Evolutionary conservation across 2,113 vertebrate genomes (phyloP).

Genomic region (Semicossyphus pulcher): DNA sequence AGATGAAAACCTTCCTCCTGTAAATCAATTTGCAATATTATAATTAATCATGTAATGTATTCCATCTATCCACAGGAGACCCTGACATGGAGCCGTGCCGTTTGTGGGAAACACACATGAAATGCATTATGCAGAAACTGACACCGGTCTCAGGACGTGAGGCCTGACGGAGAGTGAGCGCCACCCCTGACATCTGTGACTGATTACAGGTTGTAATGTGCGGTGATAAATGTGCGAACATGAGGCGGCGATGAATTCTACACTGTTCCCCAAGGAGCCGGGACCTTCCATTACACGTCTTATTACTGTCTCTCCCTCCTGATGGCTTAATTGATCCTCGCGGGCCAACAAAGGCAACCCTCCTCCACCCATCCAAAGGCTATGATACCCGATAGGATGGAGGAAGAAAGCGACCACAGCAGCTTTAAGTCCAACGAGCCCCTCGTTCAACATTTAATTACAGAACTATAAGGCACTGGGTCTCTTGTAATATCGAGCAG

Average conservation of each 20-base stretch:
- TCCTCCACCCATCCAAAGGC: conserved; percentile 39
- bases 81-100: not conserved
- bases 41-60: not conserved
- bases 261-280: conserved; percentile 57
- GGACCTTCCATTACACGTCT: conserved; percentile 67
- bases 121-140: conserved; percentile 25
- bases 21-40: not conserved
- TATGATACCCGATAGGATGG: conserved; percentile 47
- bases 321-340: conserved; percentile 78
- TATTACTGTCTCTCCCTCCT: conserved; percentile 66
- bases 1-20: not conserved
- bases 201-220: conserved; percentile 75
- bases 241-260: conserved; percentile 71
- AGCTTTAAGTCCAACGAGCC: conserved; percentile 52
- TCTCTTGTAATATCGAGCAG: conserved; percentile 35
- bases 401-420: not conserved
- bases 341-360: conserved; percentile 48
- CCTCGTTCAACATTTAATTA: conserved; percentile 68
- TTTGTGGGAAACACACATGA: conserved; percentile 20
- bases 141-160: conserved; percentile 6
- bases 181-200: conserved; percentile 71
- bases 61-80: not conserved
- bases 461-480: conserved; percentile 31
- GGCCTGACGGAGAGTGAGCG: conserved; percentile 47
- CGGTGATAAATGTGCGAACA: conserved; percentile 76